Evolutionary conservation across 2,888 invertebrate species (phyloP).

Genomic region (Arenicola marina): DNA sequence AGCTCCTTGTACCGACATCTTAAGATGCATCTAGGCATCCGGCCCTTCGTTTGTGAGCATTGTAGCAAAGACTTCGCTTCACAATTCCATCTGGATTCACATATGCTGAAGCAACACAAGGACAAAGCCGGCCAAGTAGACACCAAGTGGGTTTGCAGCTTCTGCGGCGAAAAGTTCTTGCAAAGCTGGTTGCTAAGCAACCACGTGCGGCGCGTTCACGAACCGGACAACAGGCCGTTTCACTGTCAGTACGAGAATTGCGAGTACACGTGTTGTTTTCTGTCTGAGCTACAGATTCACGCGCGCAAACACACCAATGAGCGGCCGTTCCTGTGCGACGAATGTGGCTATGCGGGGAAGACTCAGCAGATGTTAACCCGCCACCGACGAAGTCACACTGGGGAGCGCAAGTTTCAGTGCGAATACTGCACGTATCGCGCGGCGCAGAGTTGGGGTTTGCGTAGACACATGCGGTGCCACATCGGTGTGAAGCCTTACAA

Average conservation of each 20-base stretch:
- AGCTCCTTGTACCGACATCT: background rate
- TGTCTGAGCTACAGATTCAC: constrained; percentile 71
- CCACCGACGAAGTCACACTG: constrained; percentile 56
- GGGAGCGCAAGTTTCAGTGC: constrained; percentile 56
- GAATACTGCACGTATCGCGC: constrained; percentile 59
- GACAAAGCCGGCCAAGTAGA: constrained; percentile 46
- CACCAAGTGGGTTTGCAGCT: constrained; percentile 81
- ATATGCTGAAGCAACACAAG: constrained; percentile 20
- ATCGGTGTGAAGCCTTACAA: constrained; percentile 59
- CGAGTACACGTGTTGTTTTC: constrained; percentile 73
- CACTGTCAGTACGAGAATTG: constrained; percentile 82
- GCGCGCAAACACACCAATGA: constrained; percentile 81
- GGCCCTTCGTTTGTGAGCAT: constrained; percentile 13
- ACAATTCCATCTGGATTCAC: constrained; percentile 12
- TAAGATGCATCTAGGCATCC: background rate
- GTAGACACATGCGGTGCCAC: constrained; percentile 59
- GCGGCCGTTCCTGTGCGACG: constrained; percentile 80
- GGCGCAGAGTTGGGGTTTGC: constrained; percentile 52
- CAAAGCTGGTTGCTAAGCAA: constrained; percentile 40
- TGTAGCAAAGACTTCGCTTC: constrained; percentile 21
- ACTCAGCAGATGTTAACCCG: constrained; percentile 51
- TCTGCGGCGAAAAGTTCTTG: constrained; percentile 84
- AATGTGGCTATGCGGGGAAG: constrained; percentile 76
- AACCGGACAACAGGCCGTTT: constrained; percentile 64
- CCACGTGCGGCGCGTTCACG: constrained; percentile 76